These are phyloP conservation scores for Catalaphyllia jardinei DNA, from an alignment of 64 coral and sea anemone species.

Conservation along the genomic window DNA sequence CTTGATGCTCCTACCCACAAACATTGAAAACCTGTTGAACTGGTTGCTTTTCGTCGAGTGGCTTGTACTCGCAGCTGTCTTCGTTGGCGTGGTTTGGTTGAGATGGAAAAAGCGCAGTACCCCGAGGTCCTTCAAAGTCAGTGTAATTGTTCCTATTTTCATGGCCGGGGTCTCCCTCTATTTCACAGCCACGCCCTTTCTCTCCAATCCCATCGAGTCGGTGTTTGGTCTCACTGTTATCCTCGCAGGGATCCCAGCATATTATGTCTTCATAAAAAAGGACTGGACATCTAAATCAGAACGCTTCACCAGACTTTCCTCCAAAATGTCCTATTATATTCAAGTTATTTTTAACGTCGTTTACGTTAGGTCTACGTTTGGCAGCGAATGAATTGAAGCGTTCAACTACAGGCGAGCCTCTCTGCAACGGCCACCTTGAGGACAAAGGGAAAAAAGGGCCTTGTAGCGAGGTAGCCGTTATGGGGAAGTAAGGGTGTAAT, in stretches of 20 bases:
- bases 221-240: constrained; percentile 46
- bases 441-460: too few species aligned
- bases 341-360: constrained; percentile 19
- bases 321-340: neutral
- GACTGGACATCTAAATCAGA: constrained; percentile 16
- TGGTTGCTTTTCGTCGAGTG: constrained; percentile 67
- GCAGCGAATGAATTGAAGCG: too few species aligned
- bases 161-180: constrained; percentile 61
- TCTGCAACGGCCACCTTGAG: too few species aligned
- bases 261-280: constrained; percentile 49
- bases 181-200: constrained; percentile 54
- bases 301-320: neutral
- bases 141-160: constrained; percentile 54
- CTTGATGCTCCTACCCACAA: constrained; percentile 63
- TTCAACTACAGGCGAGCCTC: too few species aligned
- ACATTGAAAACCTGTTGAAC: constrained; percentile 68
- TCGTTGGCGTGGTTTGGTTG: constrained; percentile 58
- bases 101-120: constrained; percentile 43
- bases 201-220: constrained; percentile 56
- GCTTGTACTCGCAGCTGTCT: constrained; percentile 40
- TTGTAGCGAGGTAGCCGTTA: too few species aligned
- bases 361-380: neutral
- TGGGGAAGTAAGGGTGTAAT: too few species aligned
- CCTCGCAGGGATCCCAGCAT: constrained; percentile 44
- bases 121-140: constrained; percentile 54